These are phyloP conservation scores for Chrysaora quinquecirrha DNA, from an alignment of 30 jellyfish, hydroid and myxozoan genomes.

Conservation along the genomic window DNA sequence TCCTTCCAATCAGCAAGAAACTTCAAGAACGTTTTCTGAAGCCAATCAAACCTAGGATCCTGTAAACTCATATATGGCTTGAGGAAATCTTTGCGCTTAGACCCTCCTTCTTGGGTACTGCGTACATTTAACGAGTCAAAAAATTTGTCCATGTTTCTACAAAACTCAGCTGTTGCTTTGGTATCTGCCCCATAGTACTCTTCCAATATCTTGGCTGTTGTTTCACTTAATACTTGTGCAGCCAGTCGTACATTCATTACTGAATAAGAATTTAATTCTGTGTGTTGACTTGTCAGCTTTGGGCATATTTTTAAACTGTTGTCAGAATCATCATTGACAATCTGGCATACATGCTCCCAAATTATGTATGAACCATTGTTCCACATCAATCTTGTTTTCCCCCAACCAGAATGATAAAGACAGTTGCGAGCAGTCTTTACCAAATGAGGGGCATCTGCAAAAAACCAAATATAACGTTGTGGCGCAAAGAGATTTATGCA, in stretches of 20 bases:
- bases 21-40: background rate
- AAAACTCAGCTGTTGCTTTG: constrained; percentile 4
- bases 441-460: constrained; percentile 66
- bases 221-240: constrained; percentile 31
- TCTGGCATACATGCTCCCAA: constrained; percentile 50
- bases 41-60: constrained; percentile 6
- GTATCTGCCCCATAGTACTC: constrained; percentile 7
- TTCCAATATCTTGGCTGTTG: background rate
- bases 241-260: constrained; percentile 26
- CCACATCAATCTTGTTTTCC: constrained; percentile 44
- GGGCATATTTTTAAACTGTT: constrained; percentile 45
- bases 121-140: constrained; percentile 69
- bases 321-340: constrained; percentile 52
- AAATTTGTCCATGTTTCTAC: constrained; percentile 26
- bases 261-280: background rate
- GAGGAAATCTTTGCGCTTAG: constrained; percentile 4
- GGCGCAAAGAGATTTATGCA: constrained; percentile 43
- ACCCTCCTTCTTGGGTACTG: constrained; percentile 2
- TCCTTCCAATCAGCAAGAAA: constrained; percentile 42
- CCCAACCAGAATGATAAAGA: constrained; percentile 23
- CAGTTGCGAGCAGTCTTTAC: constrained; percentile 53
- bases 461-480: constrained; percentile 31
- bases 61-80: constrained; percentile 1
- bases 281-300: constrained; percentile 38
- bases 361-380: constrained; percentile 40